Evolutionary conservation across 2,888 invertebrate genomes (phyloP), one percentile per base, ranked within the genome.

Genomic region (Merodon equestris): DNA sequence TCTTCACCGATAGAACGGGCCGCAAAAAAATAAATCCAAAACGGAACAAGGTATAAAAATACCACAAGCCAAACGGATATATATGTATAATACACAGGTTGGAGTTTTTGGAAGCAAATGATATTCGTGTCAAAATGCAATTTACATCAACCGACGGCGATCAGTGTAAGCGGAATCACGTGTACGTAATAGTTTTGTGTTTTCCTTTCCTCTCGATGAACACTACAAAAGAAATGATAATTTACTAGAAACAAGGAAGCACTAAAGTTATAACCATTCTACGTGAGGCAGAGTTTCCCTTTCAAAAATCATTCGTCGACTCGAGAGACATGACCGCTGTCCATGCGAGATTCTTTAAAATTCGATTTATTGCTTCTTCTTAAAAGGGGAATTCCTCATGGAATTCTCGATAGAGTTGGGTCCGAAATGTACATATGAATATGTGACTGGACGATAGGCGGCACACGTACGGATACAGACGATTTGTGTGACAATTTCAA

Each of bases 111-210:
- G 47, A 40, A 15, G 51, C 51, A 64, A 72, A 72, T 72, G 64
- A 57, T 53, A 38, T 72, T 72, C 72, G 72, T 72, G 72, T 53
- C 72, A 64, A 72, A 47, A 17, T 47, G 57, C 57, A 72, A 72
- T 72, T 72, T 57, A 72, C 57, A 57, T 64, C 27, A 27, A 27
- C 51, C 50, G 9, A 15, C 13, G 27, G 14, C 36, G 45, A 64
- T 57, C 64, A 57, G 27, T 47, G 27, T 64, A 72, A 64, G 58
- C 58, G 34, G 45, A 64, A 64, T 72, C 72, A 72, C 64, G 72
- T 64, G 72, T 64, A 57, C 50, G 57, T 63, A 63, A 71, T 71
- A 63, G 50, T 57, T 63, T 18, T 48, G 14, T 34, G 27, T 48
- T 47, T 38, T 17, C 17, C 42, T 19, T 36, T 9, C 12, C 5